Evolutionary conservation across 1,140 invertebrate species (phyloP), one percentile per base, ranked within the genome.

Genomic region (Zaprionus tsacasi): DNA sequence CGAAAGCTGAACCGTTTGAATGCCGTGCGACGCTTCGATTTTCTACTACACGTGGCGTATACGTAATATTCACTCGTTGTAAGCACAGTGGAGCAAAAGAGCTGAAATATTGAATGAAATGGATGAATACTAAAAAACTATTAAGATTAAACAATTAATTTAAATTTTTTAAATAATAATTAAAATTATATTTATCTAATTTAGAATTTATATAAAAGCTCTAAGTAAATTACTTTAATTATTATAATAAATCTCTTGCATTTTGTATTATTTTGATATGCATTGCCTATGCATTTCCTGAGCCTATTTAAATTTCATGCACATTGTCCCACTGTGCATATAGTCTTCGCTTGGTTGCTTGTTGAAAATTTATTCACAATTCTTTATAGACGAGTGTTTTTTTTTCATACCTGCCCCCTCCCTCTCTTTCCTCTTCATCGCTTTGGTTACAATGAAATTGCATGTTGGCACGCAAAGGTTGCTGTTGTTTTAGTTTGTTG

Each of bases 281-380:
- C 33, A 8, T 35, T 35, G 2, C 10, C 1, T 35, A 10, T 35
- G 27, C 27, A 35, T 1, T 35, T 35, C 4, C 1, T 8, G 33
- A 0, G 10, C 6, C 1, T 8, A 35, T 8, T 35, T 8, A 35
- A 35, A 7, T 35, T 1, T 6, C 10, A 8, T 8, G 7, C 33
- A 8, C 0, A 38, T 35, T 71, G 15, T 8, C 3, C 67, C 76
- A 88, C 64, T 71, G 79, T 79, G 58, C 64, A 13, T 50, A 13
- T 45, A 57, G 61, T 82, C 69, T 79, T 66, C 69, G 72, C 61
- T 68, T 70, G 58, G 52, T 70, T 87, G 79, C 57, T 82, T 70
- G 82, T 86, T 73, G 81, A 80, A 86, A 85, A 73, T 80, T 67
- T 87, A 87, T 88, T 78, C 83, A 82, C 80, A 87, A 88, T 87